Conservation (phyloP, 2,797 vertebrate genomes). For the Gymnocypris eckloni region DNA sequence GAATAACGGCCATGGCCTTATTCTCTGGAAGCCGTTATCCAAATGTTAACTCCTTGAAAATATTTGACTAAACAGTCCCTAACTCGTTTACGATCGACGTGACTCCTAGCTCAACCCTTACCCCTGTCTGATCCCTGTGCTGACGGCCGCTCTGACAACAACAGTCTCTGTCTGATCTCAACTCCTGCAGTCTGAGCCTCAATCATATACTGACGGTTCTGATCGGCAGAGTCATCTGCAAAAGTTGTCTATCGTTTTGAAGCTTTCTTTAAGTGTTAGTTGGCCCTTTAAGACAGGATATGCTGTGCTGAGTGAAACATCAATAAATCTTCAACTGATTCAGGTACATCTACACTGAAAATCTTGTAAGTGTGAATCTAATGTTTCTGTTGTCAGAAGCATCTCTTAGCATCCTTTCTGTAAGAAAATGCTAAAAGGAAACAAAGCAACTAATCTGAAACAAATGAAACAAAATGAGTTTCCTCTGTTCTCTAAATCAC, state of each 20-base stretch:
- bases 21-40: conserved; percentile 66
- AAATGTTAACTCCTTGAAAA: conserved; percentile 66
- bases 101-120: conserved; percentile 57
- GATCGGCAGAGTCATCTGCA: not conserved
- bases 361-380: not conserved
- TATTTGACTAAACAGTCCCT: conserved; percentile 66
- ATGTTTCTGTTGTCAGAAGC: not conserved
- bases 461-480: conserved; percentile 38
- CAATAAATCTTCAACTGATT: not conserved
- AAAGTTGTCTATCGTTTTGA: conserved; percentile 36
- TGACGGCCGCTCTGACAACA: conserved; percentile 54
- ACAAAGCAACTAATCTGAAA: conserved; percentile 65
- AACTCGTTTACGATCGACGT: conserved; percentile 65
- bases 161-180: conserved; percentile 61
- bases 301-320: not conserved
- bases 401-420: not conserved
- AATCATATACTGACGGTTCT: conserved; percentile 37
- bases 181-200: conserved; percentile 13
- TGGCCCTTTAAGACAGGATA: not conserved
- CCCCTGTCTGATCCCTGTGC: conserved; percentile 45
- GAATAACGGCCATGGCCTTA: conserved; percentile 62
- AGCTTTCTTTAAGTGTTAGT: not conserved
- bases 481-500: conserved; percentile 70
- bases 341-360: not conserved
- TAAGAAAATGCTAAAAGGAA: conserved; percentile 64